Evolutionary conservation across 2,113 vertebrate species (phyloP), one percentile per base, ranked within the genome.

Genomic region (Rhizomys pruinosus): DNA sequence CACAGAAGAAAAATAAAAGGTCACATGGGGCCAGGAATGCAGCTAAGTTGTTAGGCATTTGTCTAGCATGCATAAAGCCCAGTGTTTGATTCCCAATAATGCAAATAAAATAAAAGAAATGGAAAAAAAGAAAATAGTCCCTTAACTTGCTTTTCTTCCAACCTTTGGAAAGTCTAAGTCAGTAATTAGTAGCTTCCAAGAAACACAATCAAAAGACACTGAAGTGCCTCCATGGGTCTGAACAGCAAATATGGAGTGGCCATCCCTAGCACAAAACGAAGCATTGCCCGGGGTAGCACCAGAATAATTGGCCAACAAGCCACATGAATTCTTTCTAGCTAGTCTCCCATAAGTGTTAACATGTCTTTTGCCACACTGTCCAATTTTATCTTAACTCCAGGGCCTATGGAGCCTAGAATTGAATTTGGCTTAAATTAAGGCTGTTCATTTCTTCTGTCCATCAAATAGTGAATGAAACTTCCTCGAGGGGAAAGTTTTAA

Each of bases 401-500:
- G 73, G 47, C 52, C 80, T 82, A 81, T n/a, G 73, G 57, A 92
- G 9, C 42, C 39, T 69, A 16, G 81, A 61, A 4, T 20, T 71
- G 90, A 96, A 88, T 90, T 71, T 61, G 37, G 76, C 61, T 95
- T 27, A n/a, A 76, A 89, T 87, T 66, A 94, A 94, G 59, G 84
- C 29, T 20, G 10, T 78, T 61, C 29, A 0, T 84, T 86, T 93
- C 68, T 73, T 93, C 88, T 92, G 78, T 85, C 63, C 86, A 94
- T 88, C 52, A 84, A 96, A 93, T 90, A 19, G 69, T 66, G 82
- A 90, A 90, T 61, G 68, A 74, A 94, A 93, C 29, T 90, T 96
- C 77, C 93, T 47, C 8, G 59, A 86, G 93, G 90, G 64, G 85
- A 87, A n/a, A 25, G 64, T 79, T 90, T 95, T 89, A 69, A 86